phyloP scores from a whole-genome alignment of 1,140 invertebrate species.

The Ips typographus region DNA sequence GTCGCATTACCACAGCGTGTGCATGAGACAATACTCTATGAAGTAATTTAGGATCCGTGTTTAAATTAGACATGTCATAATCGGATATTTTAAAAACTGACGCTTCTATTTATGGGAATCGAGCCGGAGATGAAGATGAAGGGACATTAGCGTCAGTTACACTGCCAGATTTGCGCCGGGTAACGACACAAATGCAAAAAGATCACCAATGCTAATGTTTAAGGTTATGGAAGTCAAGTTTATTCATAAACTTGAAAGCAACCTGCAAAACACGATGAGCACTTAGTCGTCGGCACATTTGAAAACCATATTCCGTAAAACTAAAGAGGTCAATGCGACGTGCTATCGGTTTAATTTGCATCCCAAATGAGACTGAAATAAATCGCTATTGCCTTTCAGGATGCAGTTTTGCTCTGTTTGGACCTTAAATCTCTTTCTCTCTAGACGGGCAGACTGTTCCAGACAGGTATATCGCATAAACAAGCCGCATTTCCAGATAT shows the following conservation, averaged over 20 bases:
- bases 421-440: slow-evolving; percentile 8
- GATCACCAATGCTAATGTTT: background rate
- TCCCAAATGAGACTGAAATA: background rate
- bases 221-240: background rate
- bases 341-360: background rate
- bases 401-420: slow-evolving; percentile 18
- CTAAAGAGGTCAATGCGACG: background rate
- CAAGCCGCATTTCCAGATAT: slow-evolving; percentile 9
- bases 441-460: slow-evolving; percentile 11
- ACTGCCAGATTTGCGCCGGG: background rate
- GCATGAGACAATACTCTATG: background rate
- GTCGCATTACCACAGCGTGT: no score
- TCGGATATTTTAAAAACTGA: slow-evolving; percentile 10
- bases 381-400: slow-evolving; percentile 10
- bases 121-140: background rate
- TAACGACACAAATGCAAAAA: background rate
- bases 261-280: no score
- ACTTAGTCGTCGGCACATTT: no score
- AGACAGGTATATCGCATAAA: slow-evolving; percentile 17
- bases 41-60: background rate
- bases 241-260: background rate
- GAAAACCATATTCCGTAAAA: background rate
- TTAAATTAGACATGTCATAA: slow-evolving; percentile 10
- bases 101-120: slow-evolving; percentile 6
- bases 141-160: slow-evolving; percentile 6